Percentiles rank a stretch among this genome's conserved stretches.
Evolutionary conservation across 2,888 invertebrate genomes (phyloP).

Genomic region (Apamea epomidion): DNA sequence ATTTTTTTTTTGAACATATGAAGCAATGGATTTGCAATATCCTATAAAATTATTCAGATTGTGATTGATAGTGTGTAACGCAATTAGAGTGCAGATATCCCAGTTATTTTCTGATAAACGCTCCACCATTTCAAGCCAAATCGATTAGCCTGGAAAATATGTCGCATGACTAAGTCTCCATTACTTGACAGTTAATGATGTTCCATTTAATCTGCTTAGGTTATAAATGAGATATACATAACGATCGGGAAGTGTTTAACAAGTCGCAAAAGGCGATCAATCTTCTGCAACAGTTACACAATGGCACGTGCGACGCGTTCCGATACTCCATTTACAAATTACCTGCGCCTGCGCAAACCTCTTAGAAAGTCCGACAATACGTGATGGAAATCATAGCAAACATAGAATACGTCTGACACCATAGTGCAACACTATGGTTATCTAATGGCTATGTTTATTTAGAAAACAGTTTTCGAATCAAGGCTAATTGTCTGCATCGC

Average conservation of each 20-base stretch:
- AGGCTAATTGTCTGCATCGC: conserved; percentile 61
- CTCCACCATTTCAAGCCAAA: background rate
- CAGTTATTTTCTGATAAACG: background rate
- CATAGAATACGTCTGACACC: conserved; percentile 52
- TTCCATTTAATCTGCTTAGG: conserved; percentile 9
- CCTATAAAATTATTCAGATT: too few relatives aligned
- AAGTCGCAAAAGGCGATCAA: conserved; percentile 60
- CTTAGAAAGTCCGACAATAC: conserved; percentile 80
- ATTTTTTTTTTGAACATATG: background rate
- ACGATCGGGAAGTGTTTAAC: conserved; percentile 61
- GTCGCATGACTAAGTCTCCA: background rate
- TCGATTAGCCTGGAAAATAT: background rate
- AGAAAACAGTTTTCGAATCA: conserved; percentile 63
- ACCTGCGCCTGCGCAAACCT: conserved; percentile 69
- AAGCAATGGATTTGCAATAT: too few relatives aligned
- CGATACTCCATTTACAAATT: conserved; percentile 68
- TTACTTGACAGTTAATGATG: background rate
- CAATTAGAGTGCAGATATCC: too few relatives aligned
- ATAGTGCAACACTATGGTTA: conserved; percentile 59
- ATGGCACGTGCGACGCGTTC: conserved; percentile 72
- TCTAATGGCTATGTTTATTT: conserved; percentile 63
- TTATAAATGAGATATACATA: conserved; percentile 44
- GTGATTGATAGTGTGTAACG: too few relatives aligned
- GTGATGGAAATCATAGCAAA: conserved; percentile 77
- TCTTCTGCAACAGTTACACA: conserved; percentile 71